Percentiles rank a stretch among this genome's conserved stretches.
Conservation (phyloP, 2,797 vertebrate species). For the Darevskia nairensis region DNA sequence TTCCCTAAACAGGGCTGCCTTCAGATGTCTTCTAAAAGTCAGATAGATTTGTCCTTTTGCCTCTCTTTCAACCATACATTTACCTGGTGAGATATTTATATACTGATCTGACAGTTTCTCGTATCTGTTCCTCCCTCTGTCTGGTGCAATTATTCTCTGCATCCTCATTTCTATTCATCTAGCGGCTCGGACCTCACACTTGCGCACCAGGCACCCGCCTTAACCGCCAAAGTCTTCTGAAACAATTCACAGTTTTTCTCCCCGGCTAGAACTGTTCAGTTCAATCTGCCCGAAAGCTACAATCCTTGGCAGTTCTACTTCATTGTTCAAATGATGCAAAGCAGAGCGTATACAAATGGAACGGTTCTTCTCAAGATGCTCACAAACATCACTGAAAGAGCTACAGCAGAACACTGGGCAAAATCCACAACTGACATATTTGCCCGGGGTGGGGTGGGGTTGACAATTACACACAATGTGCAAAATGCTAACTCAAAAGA, state of each 20-base stretch:
- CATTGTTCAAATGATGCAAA: not conserved
- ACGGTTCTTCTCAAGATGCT: not conserved
- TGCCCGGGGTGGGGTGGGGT: too few species aligned
- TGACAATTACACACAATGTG: too few species aligned
- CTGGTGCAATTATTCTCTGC: not conserved
- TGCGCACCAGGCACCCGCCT: not conserved
- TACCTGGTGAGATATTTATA: not conserved
- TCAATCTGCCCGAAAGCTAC: not conserved
- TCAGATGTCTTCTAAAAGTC: not conserved
- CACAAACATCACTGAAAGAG: not conserved
- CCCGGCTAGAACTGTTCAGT: not conserved
- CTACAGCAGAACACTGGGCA: not conserved
- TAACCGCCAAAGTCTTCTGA: not conserved
- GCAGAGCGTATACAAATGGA: not conserved
- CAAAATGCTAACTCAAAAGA: too few species aligned
- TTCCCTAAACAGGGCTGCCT: not conserved
- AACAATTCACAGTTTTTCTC: not conserved
- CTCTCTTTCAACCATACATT: not conserved
- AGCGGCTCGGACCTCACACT: not conserved
- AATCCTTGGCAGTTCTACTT: not conserved
- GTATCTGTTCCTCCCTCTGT: not conserved
- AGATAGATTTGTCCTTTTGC: not conserved
- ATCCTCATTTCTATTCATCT: not conserved
- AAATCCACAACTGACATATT: not conserved
- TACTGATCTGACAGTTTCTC: not conserved